phyloP scores from a whole-genome alignment of 2,797 vertebrate genomes.

The Protosalanx chinensis region DNA sequence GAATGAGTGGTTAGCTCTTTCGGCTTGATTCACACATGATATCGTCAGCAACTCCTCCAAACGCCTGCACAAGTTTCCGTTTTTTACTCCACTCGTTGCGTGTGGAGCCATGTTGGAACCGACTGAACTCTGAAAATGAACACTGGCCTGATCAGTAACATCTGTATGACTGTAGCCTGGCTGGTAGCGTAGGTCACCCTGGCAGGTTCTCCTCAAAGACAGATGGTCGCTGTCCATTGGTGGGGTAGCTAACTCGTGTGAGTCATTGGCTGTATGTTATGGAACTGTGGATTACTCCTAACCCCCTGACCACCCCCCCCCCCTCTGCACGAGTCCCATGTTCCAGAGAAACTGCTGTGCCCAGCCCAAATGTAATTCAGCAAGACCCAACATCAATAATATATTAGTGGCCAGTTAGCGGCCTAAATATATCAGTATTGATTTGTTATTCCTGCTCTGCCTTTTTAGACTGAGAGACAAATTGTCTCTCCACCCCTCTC shows the following conservation, averaged over 20 bases:
- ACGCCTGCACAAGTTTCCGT: neutral
- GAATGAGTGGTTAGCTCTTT: too few species aligned
- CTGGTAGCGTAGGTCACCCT: neutral
- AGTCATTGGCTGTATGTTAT: constrained; percentile 36
- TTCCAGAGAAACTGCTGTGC: constrained; percentile 67
- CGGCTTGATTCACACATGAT: neutral
- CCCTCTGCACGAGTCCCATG: neutral
- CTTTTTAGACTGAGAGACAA: constrained; percentile 67
- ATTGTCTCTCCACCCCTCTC: constrained; percentile 55
- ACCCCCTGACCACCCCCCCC: constrained; percentile 13
- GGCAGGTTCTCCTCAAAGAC: neutral
- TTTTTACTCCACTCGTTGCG: neutral
- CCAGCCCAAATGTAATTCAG: constrained; percentile 63
- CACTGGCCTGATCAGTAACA: neutral
- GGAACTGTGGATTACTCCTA: constrained; percentile 23
- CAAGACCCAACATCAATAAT: constrained; percentile 67
- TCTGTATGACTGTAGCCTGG: neutral
- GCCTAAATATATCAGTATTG: constrained; percentile 74
- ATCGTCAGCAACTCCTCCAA: neutral
- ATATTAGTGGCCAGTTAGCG: constrained; percentile 67
- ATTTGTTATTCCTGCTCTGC: constrained; percentile 65
- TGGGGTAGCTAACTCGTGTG: constrained; percentile 24
- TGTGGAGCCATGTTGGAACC: neutral
- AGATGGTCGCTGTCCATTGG: constrained; percentile 20
- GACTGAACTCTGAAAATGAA: neutral